phyloP scores from a whole-genome alignment of 2,113 vertebrate genomes.

The Melanerpes formicivorus region DNA sequence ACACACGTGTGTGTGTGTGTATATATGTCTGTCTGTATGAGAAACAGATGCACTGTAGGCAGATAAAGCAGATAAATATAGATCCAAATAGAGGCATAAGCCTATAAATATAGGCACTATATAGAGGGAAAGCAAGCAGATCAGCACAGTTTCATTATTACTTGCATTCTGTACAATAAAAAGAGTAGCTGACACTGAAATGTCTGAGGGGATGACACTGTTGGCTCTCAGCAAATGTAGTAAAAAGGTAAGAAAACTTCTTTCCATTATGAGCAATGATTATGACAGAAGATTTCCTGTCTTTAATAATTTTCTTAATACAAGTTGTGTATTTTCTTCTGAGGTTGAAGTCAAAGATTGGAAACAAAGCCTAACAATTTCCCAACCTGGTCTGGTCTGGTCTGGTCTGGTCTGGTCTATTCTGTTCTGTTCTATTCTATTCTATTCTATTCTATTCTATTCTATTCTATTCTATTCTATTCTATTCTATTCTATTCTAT shows the following conservation, averaged over 20 bases:
- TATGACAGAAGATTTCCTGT: constrained; percentile 32
- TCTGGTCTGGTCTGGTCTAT: no score
- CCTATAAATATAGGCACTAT: constrained; percentile 79
- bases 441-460: no score
- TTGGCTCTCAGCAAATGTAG: constrained; percentile 59
- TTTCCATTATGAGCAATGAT: constrained; percentile 53
- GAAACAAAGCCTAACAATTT: not conserved
- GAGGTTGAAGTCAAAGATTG: not conserved
- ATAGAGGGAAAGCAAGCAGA: constrained; percentile 71
- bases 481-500: no score
- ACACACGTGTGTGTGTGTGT: constrained; percentile 55
- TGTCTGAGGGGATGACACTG: constrained; percentile 70
- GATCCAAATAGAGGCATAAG: constrained; percentile 80
- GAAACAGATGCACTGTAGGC: constrained; percentile 85
- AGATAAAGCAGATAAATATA: constrained; percentile 84
- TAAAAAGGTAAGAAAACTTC: constrained; percentile 77
- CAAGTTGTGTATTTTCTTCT: constrained; percentile 27
- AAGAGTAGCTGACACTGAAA: constrained; percentile 74
- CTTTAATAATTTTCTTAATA: constrained; percentile 57
- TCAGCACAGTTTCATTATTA: constrained; percentile 74
- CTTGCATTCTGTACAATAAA: constrained; percentile 70
- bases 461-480: no score
- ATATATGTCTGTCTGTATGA: constrained; percentile 78
- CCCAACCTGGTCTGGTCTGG: no score
- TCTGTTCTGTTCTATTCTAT: no score